Evolutionary conservation across 2,113 vertebrate species (phyloP), one percentile per base, ranked within the genome.

Genomic region (Passer montanus): DNA sequence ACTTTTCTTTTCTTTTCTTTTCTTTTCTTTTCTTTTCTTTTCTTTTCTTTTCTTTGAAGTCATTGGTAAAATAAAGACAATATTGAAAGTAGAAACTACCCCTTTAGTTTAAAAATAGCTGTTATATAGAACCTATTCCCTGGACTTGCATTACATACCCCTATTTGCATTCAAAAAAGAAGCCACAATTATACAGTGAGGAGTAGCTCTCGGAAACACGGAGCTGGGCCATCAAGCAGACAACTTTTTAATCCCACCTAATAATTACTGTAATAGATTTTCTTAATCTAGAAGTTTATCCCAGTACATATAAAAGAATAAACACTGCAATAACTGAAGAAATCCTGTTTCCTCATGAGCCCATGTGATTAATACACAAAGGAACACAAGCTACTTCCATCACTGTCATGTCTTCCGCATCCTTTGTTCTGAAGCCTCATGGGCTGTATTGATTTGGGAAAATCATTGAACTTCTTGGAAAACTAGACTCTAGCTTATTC

Each of bases 381-480:
- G 98, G 96, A 97, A 96, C 96, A 97, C 92, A 96, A 93, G 79
- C 56, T 92, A 95, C 91, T 97, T 98, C 94, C 87, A 98, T 98
- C 98, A 98, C 94, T 98, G 98, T 98, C 98, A 92, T 41, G 49
- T 93, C 62, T 91, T 91, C 56, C 0, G 6, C 96, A 96, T 97
- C 97, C 97, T 98, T 98, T 98, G 97, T 98, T 98, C 97, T 97
- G 97, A 97, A 96, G 97, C 95, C 95, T 97, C 97, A 98, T 97
- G 97, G 98, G 97, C 92, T 97, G 89, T 97, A 98, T 98, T 97
- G 98, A 98, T 98, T 97, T 95, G 94, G 97, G 94, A 98, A 98
- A 98, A 98, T 98, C 98, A 97, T 95, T 98, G 96, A 97, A 96
- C 97, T 98, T 97, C 98, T 98, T 98, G 97, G 97, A 98, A 98